A percentile compares a stretch with the other conserved stretches of the same genome.
Evolutionary conservation across 2,888 invertebrate genomes (phyloP).

Genomic region (Napeogenes sylphis): DNA sequence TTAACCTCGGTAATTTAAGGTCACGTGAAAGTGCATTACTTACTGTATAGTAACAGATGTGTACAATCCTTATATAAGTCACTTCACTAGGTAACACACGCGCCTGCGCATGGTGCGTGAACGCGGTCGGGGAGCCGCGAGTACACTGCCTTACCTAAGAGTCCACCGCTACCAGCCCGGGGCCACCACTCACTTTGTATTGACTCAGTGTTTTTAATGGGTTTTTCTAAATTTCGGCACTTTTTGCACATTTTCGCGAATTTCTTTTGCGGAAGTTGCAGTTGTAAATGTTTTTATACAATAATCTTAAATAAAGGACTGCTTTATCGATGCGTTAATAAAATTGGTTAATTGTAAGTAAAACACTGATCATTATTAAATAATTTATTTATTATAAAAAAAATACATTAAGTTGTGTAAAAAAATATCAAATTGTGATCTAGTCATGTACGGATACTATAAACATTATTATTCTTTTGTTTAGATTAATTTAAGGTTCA

Average conservation of each 20-base stretch:
- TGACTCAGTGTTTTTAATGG: conserved; percentile 32
- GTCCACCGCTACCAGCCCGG: conserved; percentile 22
- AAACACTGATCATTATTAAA: too few species aligned
- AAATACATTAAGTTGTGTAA: too few species aligned
- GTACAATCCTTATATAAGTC: conserved; percentile 56
- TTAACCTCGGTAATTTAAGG: not conserved
- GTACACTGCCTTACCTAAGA: conserved; percentile 50
- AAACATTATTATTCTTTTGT: too few species aligned
- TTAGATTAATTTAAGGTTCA: too few species aligned
- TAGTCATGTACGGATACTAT: too few species aligned
- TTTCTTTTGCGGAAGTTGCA: not conserved
- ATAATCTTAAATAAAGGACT: too few species aligned
- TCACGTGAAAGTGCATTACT: conserved; percentile 12
- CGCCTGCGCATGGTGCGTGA: conserved; percentile 62
- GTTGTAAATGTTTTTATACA: too few species aligned
- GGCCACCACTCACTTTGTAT: conserved; percentile 36
- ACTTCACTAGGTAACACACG: conserved; percentile 68
- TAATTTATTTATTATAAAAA: too few species aligned
- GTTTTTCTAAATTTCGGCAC: conserved; percentile 16
- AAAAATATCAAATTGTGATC: too few species aligned
- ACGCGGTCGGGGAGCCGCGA: conserved; percentile 61
- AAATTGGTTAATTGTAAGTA: too few species aligned
- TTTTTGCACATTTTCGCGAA: not conserved
- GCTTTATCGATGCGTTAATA: too few species aligned
- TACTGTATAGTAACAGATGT: conserved; percentile 25